Conservation (phyloP, 2,797 vertebrate species). For the Tadarida brasiliensis region DNA sequence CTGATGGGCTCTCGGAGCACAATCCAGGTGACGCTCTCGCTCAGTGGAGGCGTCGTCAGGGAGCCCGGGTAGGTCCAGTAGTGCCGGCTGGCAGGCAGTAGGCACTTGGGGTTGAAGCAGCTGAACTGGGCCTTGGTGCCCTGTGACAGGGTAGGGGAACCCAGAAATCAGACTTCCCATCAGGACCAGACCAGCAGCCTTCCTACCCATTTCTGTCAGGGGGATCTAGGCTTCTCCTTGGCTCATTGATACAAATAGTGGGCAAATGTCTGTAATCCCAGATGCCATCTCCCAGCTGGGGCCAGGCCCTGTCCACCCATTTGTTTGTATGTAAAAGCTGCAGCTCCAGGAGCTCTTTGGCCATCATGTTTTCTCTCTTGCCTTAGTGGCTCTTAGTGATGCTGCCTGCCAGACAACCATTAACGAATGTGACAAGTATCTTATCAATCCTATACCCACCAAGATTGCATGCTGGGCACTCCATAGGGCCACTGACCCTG, state of each 20-base stretch:
- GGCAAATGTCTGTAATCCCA: constrained; percentile 36
- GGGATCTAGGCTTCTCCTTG: constrained; percentile 14
- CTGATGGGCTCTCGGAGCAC: constrained; percentile 94
- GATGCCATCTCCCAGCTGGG: not conserved
- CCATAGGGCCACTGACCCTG: not conserved
- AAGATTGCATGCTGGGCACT: not conserved
- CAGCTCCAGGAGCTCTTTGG: not conserved
- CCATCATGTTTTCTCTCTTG: not conserved
- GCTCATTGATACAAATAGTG: constrained; percentile 38
- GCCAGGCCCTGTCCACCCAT: not conserved
- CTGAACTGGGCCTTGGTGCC: constrained; percentile 93
- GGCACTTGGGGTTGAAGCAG: constrained; percentile 95
- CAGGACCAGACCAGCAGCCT: not conserved
- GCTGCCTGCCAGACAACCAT: not conserved
- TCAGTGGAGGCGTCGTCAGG: constrained; percentile 95
- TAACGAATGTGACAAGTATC: not conserved
- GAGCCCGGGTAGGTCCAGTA: constrained; percentile 98
- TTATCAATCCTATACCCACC: not conserved
- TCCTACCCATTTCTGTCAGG: not conserved
- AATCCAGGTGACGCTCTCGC: constrained; percentile 97
- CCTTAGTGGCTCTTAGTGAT: not conserved
- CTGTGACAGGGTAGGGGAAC: constrained; percentile 83
- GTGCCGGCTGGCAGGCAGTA: constrained; percentile 93
- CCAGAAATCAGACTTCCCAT: constrained; percentile 43
- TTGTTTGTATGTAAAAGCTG: constrained; percentile 6